Evolutionary conservation across 2,797 vertebrate species (phyloP).

Genomic region (Stomatorhinus walkeri): DNA sequence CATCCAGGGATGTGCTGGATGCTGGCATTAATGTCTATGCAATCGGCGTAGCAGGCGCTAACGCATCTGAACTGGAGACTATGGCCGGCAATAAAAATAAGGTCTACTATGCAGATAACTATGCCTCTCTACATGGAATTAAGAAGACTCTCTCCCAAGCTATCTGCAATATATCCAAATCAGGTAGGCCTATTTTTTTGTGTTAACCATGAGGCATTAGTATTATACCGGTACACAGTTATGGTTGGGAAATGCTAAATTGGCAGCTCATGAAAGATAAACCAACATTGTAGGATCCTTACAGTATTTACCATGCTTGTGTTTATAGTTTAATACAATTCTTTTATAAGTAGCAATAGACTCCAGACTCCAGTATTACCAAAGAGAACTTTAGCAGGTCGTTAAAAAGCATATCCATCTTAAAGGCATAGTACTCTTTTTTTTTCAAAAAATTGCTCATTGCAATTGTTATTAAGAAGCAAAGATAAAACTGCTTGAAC

Average conservation of each 20-base stretch:
- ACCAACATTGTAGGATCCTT: not conserved
- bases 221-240: not conserved
- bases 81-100: constrained; percentile 47
- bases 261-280: not conserved
- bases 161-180: constrained; percentile 59
- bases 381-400: not conserved
- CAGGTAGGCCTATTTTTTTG: constrained; percentile 50
- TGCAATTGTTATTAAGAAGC: not conserved
- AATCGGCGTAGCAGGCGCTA: constrained; percentile 57
- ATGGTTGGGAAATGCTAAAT: not conserved
- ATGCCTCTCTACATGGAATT: constrained; percentile 49
- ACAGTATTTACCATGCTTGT: not conserved
- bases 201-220: not conserved
- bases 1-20: constrained; percentile 38
- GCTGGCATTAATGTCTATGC: constrained; percentile 52
- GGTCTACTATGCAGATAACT: constrained; percentile 59
- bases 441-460: not conserved
- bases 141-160: constrained; percentile 51
- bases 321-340: not conserved
- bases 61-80: constrained; percentile 48
- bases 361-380: not conserved
- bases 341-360: not conserved
- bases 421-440: not conserved
- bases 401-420: not conserved
- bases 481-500: not conserved